phyloP scores from a whole-genome alignment of 1,140 invertebrate genomes.

The Procambarus virginalis region DNA sequence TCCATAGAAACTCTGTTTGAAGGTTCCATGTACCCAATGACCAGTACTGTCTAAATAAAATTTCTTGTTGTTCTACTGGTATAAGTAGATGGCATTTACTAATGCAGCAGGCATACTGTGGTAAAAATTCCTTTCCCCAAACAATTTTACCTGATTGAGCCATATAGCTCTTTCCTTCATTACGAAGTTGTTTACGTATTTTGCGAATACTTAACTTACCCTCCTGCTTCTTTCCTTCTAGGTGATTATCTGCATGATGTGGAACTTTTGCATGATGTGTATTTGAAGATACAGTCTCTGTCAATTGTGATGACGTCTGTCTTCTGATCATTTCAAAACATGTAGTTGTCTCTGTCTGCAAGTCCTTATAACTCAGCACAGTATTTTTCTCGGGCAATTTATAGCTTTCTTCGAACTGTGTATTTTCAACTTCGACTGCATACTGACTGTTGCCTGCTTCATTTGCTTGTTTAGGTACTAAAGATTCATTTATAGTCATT shows the following conservation, averaged over 20 bases:
- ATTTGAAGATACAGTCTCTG: no score
- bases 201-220: background rate
- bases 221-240: background rate
- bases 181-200: background rate
- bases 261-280: background rate
- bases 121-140: slow-evolving; percentile 7
- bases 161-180: slow-evolving; percentile 8
- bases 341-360: background rate
- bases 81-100: slow-evolving; percentile 8
- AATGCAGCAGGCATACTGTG: slow-evolving; percentile 1
- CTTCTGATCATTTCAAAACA: background rate
- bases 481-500: background rate
- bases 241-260: background rate
- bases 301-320: background rate
- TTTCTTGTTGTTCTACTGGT: slow-evolving; percentile 13
- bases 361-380: background rate
- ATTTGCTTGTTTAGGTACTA: no score
- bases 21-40: slow-evolving; percentile 20
- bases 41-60: slow-evolving; percentile 17
- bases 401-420: background rate
- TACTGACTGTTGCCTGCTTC: background rate
- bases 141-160: slow-evolving; percentile 6
- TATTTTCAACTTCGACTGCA: background rate
- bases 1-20: slow-evolving; percentile 23
- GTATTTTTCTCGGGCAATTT: background rate